These are phyloP conservation scores for Phlogophora meticulosa DNA, from an alignment of 2,888 invertebrate genomes.

Conservation along the genomic window DNA sequence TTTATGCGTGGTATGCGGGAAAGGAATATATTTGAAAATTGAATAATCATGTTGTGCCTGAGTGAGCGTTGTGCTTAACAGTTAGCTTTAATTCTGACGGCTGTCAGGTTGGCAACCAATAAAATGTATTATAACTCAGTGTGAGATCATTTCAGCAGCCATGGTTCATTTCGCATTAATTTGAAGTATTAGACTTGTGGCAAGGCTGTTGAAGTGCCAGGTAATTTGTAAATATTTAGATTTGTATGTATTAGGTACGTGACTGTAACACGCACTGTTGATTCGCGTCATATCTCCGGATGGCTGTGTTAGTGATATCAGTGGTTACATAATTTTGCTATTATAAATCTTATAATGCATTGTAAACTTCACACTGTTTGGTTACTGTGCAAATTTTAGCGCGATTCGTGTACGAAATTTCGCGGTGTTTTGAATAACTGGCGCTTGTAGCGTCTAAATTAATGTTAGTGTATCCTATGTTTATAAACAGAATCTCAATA, in stretches of 20 bases:
- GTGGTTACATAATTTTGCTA: slow-evolving; percentile 21
- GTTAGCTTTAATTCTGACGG: neutral
- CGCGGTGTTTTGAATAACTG: neutral
- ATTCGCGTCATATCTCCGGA: slow-evolving; percentile 25
- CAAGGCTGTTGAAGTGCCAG: neutral
- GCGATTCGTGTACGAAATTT: neutral
- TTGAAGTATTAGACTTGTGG: neutral
- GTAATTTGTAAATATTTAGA: slow-evolving; percentile 7
- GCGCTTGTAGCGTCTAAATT: neutral
- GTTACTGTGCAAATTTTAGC: slow-evolving; percentile 6
- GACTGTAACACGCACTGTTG: slow-evolving; percentile 1
- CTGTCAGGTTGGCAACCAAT: neutral
- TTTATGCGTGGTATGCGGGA: neutral
- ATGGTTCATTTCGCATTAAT: neutral
- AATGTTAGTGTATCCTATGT: neutral
- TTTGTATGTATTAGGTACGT: slow-evolving; percentile 14
- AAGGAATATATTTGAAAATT: neutral
- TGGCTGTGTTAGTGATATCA: slow-evolving; percentile 17
- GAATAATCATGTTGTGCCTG: neutral
- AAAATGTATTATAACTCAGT: too few species aligned
- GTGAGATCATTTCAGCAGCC: neutral
- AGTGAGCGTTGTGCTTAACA: neutral
- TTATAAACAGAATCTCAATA: neutral
- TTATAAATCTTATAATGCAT: slow-evolving; percentile 4
- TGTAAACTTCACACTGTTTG: neutral